phyloP scores from a whole-genome alignment of 35 echinoderm and acorn worm species.

The Eucidaris tribuloides region DNA sequence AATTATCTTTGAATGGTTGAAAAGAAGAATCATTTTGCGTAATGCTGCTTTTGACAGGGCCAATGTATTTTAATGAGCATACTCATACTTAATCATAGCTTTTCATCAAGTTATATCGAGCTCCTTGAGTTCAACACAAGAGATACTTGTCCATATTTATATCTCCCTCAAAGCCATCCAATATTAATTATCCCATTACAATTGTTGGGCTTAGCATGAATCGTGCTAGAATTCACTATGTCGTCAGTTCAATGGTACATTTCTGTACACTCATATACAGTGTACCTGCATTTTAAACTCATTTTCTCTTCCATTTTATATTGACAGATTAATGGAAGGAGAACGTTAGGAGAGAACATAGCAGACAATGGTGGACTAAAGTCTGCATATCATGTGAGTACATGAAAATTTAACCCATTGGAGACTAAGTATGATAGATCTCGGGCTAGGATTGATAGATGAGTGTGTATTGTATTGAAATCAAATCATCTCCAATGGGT shows the following conservation, averaged over 20 bases:
- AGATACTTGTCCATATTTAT: too few species aligned
- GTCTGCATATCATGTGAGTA: slow-evolving; percentile 90
- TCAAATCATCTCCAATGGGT: neutral
- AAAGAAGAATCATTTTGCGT: too few species aligned
- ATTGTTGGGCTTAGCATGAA: neutral
- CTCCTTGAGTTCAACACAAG: too few species aligned
- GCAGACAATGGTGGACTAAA: slow-evolving; percentile 98
- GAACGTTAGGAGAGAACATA: slow-evolving; percentile 97
- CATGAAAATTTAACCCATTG: neutral
- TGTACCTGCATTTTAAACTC: neutral
- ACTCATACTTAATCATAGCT: too few species aligned
- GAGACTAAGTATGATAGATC: neutral
- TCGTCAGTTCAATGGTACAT: neutral
- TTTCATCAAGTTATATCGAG: too few species aligned
- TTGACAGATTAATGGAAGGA: slow-evolving; percentile 73
- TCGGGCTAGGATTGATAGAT: neutral
- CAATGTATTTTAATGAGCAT: too few species aligned
- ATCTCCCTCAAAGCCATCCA: neutral
- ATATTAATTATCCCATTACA: neutral
- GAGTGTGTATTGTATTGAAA: neutral
- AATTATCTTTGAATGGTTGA: too few species aligned
- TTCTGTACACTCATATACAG: neutral
- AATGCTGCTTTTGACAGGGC: too few species aligned
- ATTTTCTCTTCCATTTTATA: neutral
- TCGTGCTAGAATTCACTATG: neutral